Conservation (phyloP, 2,888 invertebrate genomes). For the Biston betularia region DNA sequence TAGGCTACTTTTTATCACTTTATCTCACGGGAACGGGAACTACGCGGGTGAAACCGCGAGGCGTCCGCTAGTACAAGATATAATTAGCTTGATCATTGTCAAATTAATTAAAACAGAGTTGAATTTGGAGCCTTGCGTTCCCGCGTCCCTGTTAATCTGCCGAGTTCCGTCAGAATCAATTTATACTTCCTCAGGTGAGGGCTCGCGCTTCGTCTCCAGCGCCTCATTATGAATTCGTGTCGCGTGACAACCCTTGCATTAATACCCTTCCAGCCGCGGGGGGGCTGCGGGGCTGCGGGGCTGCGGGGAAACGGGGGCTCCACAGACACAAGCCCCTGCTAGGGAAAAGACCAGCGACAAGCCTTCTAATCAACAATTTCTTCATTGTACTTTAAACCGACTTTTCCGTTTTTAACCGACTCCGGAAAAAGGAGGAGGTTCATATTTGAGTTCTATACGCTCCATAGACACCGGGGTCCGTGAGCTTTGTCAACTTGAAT, state of each 20-base stretch:
- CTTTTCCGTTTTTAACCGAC: no score
- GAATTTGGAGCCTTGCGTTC: neutral
- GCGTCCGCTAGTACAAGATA: neutral
- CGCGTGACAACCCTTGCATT: slow-evolving; percentile 21
- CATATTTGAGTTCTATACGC: no score
- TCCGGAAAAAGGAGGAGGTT: no score
- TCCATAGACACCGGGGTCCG: no score
- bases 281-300: slow-evolving; percentile 7
- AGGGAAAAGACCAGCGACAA: no score
- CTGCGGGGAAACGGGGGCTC: slow-evolving; percentile 6
- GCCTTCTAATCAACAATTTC: no score
- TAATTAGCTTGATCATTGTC: neutral
- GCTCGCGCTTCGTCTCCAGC: neutral
- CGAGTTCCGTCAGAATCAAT: slow-evolving; percentile 17
- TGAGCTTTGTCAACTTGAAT: no score
- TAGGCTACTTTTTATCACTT: no score
- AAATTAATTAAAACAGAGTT: neutral
- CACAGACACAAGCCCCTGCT: neutral
- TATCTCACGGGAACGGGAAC: no score
- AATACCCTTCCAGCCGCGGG: slow-evolving; percentile 17
- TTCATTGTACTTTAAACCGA: no score
- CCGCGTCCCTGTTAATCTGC: neutral
- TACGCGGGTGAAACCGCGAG: no score
- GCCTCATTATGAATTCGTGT: slow-evolving; percentile 21
- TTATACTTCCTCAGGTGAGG: neutral